Conservation (phyloP, 2,888 invertebrate species). For the Gandaritis pyraliata region DNA sequence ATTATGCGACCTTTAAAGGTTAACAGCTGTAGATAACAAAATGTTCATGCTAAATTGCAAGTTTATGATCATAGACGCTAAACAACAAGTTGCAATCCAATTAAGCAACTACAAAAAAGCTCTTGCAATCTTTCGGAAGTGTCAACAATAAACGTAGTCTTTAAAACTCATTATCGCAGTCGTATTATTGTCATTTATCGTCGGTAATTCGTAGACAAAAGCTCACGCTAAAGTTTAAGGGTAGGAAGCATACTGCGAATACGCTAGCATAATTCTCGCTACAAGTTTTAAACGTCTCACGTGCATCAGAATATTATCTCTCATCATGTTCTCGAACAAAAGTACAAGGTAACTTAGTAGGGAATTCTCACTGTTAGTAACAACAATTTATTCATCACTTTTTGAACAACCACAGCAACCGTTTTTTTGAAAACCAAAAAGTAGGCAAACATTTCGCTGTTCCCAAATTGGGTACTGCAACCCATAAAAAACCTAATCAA, state of each 20-base stretch:
- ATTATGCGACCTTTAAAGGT: conserved; percentile 57
- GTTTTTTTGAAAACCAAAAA: conserved; percentile 15
- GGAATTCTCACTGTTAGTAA: not conserved
- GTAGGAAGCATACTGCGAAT: too few relatives aligned
- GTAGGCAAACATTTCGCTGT: conserved; percentile 48
- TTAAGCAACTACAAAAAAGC: not conserved
- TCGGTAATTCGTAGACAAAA: not conserved
- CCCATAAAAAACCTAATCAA: conserved; percentile 77
- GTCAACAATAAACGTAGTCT: too few relatives aligned
- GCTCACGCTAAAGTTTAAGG: too few relatives aligned
- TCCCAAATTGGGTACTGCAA: conserved; percentile 69
- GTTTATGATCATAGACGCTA: not conserved
- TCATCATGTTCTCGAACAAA: too few relatives aligned
- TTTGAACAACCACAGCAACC: too few relatives aligned
- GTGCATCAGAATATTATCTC: too few relatives aligned
- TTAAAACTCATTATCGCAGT: too few relatives aligned
- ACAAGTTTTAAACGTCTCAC: too few relatives aligned
- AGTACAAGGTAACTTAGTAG: too few relatives aligned
- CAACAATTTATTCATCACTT: not conserved
- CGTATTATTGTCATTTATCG: too few relatives aligned
- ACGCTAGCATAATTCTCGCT: too few relatives aligned
- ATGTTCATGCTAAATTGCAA: conserved; percentile 10
- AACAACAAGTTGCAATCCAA: conserved; percentile 1
- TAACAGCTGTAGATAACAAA: conserved; percentile 41
- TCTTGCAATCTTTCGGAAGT: not conserved